Percentiles rank a stretch among this genome's conserved stretches.
These are phyloP conservation scores for Drosophila virilis DNA, from an alignment of 1,140 invertebrate species.

Conservation along the genomic window DNA sequence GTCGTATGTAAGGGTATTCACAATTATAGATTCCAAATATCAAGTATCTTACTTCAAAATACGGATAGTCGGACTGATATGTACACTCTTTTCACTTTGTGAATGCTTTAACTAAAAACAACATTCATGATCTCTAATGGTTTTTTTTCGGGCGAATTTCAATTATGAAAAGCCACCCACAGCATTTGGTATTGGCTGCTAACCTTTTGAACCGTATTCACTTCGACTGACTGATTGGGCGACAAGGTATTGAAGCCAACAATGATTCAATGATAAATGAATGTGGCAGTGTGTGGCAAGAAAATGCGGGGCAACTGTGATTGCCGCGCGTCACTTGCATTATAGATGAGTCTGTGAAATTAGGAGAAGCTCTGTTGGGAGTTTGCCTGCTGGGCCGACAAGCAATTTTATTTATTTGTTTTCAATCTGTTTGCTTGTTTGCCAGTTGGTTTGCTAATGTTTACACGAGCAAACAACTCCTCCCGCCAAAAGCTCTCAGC, in stretches of 20 bases:
- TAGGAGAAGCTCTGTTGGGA: background rate
- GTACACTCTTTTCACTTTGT: no score
- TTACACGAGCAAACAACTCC: constrained; percentile 72
- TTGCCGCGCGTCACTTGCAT: constrained; percentile 42
- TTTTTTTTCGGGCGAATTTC: no score
- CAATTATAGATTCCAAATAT: no score
- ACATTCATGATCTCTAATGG: no score
- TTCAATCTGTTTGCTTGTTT: constrained; percentile 81
- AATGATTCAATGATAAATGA: constrained; percentile 39
- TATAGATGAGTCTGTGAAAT: constrained; percentile 32
- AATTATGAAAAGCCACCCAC: no score
- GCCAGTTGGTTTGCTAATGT: constrained; percentile 80
- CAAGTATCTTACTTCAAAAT: no score
- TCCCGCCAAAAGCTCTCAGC: constrained; percentile 11
- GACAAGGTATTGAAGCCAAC: constrained; percentile 31
- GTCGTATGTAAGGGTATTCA: no score
- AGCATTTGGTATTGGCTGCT: background rate
- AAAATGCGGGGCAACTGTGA: constrained; percentile 1
- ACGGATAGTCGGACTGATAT: no score
- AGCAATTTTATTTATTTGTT: constrained; percentile 76
- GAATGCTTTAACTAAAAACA: no score
- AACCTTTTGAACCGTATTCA: background rate
- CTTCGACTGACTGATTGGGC: constrained; percentile 4
- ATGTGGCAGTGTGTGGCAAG: background rate
- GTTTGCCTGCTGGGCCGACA: constrained; percentile 50